Percentiles rank a stretch among this genome's conserved stretches.
phyloP scores from a whole-genome alignment of 2,888 invertebrate species.

The Trissoscelio sp. region DNA sequence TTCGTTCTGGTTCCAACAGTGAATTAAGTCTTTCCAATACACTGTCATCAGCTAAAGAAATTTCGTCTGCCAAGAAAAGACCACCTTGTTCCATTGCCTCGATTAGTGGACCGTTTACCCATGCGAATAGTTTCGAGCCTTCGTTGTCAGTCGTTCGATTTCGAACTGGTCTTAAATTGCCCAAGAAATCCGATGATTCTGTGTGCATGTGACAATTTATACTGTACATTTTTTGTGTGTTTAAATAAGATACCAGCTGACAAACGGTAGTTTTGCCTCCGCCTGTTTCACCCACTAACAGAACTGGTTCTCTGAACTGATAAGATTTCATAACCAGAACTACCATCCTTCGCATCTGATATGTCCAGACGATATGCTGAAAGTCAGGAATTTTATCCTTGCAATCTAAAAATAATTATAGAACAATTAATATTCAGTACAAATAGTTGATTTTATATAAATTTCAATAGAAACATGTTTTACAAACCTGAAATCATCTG shows the following conservation, averaged over 20 bases:
- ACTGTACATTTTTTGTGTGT: slow-evolving; percentile 88
- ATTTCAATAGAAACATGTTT: background rate
- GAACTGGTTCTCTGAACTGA: slow-evolving; percentile 95
- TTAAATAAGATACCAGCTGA: slow-evolving; percentile 91
- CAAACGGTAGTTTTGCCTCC: slow-evolving; percentile 99
- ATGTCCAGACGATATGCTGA: slow-evolving; percentile 96
- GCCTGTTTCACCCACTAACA: slow-evolving; percentile 98
- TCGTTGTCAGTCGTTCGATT: slow-evolving; percentile 85
- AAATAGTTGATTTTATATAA: no score
- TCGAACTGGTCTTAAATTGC: slow-evolving; percentile 95
- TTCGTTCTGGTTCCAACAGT: slow-evolving; percentile 96
- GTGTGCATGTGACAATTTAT: slow-evolving; percentile 99
- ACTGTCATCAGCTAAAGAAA: slow-evolving; percentile 98
- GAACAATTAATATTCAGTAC: no score
- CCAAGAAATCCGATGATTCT: slow-evolving; percentile 98
- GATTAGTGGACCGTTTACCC: slow-evolving; percentile 98
- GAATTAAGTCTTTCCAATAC: slow-evolving; percentile 99
- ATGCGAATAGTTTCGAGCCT: slow-evolving; percentile 91
- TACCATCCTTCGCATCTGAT: slow-evolving; percentile 92
- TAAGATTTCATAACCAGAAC: slow-evolving; percentile 93
- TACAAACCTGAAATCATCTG: slow-evolving; percentile 85
- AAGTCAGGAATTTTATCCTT: slow-evolving; percentile 86
- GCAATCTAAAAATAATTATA: slow-evolving; percentile 20
- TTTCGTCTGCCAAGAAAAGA: slow-evolving; percentile 98
- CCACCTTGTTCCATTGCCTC: slow-evolving; percentile 94